Percentiles rank a stretch among this genome's conserved stretches.
Conservation (phyloP, 2,888 invertebrate species). For the Diogma glabrata region DNA sequence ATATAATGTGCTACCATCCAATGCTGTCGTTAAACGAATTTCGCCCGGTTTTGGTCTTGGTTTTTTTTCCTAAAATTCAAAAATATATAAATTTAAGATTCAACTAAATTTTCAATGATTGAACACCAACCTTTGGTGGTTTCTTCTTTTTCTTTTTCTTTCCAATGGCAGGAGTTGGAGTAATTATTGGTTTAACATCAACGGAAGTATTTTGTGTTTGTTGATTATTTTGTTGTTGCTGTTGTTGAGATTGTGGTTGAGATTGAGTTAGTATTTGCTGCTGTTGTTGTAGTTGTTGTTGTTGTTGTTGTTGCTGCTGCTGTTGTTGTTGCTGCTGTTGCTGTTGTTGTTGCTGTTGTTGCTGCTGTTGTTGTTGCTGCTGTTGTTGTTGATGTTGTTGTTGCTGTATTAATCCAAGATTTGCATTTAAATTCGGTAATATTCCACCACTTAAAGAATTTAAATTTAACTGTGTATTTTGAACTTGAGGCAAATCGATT, state of each 20-base stretch:
- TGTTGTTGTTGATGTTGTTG: constrained; percentile 11
- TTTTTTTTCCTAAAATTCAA: constrained; percentile 50
- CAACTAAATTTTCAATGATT: background rate
- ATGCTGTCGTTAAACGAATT: constrained; percentile 64
- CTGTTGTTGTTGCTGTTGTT: constrained; percentile 22
- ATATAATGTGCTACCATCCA: constrained; percentile 72
- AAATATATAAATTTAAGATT: background rate
- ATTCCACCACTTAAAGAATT: constrained; percentile 13
- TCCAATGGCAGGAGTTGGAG: constrained; percentile 29
- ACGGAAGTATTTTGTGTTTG: constrained; percentile 25
- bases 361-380: constrained; percentile 15
- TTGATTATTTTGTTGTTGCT: constrained; percentile 16
- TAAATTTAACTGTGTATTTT: constrained; percentile 15
- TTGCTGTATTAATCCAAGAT: background rate
- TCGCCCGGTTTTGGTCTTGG: constrained; percentile 72
- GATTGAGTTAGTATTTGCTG: constrained; percentile 29
- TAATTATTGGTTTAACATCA: constrained; percentile 30
- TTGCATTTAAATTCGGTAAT: constrained; percentile 11
- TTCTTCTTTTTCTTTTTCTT: constrained; percentile 78
- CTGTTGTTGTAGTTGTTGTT: constrained; percentile 26
- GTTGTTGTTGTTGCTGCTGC: constrained; percentile 21
- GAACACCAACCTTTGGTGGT: constrained; percentile 32
- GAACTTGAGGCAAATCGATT: constrained; percentile 18
- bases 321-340: constrained; percentile 22
- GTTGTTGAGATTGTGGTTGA: constrained; percentile 9